A percentile compares a stretch with the other conserved stretches of the same genome.
These are phyloP conservation scores for Calvadosia cruxmelitensis DNA, from an alignment of 30 jellyfish, hydroid and myxozoan genomes.

Conservation along the genomic window DNA sequence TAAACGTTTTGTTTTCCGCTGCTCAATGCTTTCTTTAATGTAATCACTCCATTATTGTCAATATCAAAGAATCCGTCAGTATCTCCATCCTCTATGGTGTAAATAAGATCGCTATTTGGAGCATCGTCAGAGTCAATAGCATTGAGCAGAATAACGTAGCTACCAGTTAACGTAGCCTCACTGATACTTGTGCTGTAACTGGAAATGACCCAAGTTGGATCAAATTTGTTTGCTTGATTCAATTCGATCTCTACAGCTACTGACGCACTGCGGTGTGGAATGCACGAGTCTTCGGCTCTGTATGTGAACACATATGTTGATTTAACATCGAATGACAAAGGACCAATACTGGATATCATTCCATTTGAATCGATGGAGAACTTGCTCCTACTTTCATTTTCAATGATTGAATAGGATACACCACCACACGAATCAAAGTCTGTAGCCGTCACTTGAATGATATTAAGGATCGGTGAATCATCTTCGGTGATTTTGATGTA, in stretches of 20 bases:
- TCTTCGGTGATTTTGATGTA: slow-evolving; percentile 26
- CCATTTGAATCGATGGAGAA: too few species aligned
- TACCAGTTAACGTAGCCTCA: not conserved
- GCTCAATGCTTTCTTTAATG: not conserved
- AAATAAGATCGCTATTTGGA: not conserved
- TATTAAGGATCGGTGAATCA: not conserved
- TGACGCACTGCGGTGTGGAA: not conserved
- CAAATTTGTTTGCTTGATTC: not conserved
- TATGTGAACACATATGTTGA: not conserved
- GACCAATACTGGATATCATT: not conserved
- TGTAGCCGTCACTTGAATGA: not conserved
- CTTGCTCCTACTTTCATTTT: too few species aligned
- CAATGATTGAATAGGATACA: not conserved
- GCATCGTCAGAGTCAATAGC: not conserved
- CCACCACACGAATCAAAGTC: not conserved
- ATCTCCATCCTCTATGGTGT: not conserved
- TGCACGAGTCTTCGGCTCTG: not conserved
- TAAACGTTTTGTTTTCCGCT: too few species aligned
- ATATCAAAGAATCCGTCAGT: not conserved
- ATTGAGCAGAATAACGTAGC: not conserved
- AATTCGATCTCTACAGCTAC: not conserved
- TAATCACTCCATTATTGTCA: not conserved
- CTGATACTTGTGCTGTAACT: too few species aligned
- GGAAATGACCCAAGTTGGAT: not conserved
- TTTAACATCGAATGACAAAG: not conserved